Conservation (phyloP, 2,888 invertebrate species). For the Drosophila dives region DNA sequence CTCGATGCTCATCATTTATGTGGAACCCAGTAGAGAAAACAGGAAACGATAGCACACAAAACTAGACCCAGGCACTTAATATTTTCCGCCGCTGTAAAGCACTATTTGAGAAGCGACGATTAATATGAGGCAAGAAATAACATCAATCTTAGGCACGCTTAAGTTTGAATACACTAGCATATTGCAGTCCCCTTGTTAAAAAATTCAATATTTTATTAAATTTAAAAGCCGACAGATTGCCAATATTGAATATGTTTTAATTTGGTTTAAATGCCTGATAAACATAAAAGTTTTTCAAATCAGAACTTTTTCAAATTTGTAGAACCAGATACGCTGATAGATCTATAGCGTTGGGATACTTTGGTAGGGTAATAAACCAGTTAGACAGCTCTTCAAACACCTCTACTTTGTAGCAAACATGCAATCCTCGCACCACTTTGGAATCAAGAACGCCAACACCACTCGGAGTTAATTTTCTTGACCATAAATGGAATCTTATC, state of each 20-base stretch:
- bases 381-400: slow-evolving; percentile 40
- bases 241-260: not conserved
- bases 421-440: slow-evolving; percentile 53
- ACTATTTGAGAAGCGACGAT: slow-evolving; percentile 53
- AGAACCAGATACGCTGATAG: not conserved
- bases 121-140: slow-evolving; percentile 2
- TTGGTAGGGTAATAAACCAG: slow-evolving; percentile 44
- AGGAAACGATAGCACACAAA: slow-evolving; percentile 13
- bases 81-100: slow-evolving; percentile 61
- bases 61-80: slow-evolving; percentile 48
- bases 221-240: not conserved
- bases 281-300: not conserved
- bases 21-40: slow-evolving; percentile 14
- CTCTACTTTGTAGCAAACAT: slow-evolving; percentile 27
- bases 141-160: not conserved
- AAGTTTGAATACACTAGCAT: not conserved
- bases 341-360: not conserved
- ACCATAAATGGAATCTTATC: slow-evolving; percentile 76
- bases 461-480: slow-evolving; percentile 39
- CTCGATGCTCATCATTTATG: slow-evolving; percentile 72
- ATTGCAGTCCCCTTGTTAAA: not conserved
- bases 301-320: not conserved
- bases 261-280: not conserved
- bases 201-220: not conserved
- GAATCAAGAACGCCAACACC: slow-evolving; percentile 53